Conservation (phyloP, 92 coral and sea anemone genomes). For the Epizoanthus fatuus region DNA sequence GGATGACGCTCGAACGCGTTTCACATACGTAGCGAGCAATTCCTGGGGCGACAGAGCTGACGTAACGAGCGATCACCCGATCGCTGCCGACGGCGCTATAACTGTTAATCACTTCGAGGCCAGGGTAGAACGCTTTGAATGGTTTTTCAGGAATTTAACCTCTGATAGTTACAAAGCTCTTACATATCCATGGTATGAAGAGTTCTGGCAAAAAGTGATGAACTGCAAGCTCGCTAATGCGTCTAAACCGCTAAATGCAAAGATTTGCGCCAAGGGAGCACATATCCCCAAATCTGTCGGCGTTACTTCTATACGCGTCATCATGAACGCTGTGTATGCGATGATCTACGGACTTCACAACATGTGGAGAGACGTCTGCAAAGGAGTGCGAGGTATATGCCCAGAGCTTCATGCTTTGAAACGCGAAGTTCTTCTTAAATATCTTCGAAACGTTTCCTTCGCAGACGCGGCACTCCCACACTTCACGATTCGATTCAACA, state of each 20-base stretch:
- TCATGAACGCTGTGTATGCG: constrained; percentile 66
- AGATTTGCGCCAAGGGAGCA: constrained; percentile 35
- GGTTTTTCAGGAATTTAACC: constrained; percentile 39
- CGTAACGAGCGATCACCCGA: constrained; percentile 28
- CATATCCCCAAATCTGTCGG: constrained; percentile 11
- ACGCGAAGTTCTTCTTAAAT: constrained; percentile 22
- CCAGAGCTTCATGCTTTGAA: constrained; percentile 20
- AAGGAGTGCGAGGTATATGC: constrained; percentile 31
- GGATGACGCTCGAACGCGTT: constrained; percentile 38
- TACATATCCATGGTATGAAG: constrained; percentile 48
- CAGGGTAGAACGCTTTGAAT: constrained; percentile 50
- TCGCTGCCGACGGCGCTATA: constrained; percentile 58
- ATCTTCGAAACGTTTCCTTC: constrained; percentile 51
- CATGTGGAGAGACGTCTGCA: constrained; percentile 45
- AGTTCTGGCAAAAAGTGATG: constrained; percentile 57
- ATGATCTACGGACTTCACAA: constrained; percentile 61
- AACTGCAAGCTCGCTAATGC: constrained; percentile 36
- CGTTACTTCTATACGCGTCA: constrained; percentile 53
- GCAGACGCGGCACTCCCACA: constrained; percentile 39
- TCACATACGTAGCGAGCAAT: constrained; percentile 51
- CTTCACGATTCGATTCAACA: constrained; percentile 35
- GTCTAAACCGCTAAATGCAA: constrained; percentile 1
- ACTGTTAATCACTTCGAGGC: constrained; percentile 46
- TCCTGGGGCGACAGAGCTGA: constrained; percentile 63
- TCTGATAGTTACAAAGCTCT: constrained; percentile 18